A percentile compares a stretch with the other conserved stretches of the same genome.
Conservation (phyloP, 2,113 vertebrate genomes). For the Onychostoma macrolepis region DNA sequence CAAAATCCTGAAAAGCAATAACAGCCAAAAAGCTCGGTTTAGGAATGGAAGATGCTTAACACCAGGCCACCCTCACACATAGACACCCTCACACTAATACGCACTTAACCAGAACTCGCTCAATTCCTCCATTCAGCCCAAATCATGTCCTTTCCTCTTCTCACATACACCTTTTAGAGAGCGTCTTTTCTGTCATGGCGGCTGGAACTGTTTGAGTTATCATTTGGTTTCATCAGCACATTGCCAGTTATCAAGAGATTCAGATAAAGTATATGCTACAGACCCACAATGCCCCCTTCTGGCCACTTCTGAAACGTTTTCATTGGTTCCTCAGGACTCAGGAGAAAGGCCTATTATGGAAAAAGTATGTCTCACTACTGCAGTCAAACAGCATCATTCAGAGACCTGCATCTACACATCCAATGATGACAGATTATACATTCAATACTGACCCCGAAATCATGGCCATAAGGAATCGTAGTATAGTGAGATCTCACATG, state of each 20-base stretch:
- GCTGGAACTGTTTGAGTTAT: conserved; percentile 52
- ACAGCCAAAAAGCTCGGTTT: conserved; percentile 39
- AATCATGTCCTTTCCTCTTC: conserved; percentile 17
- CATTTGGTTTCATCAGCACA: conserved; percentile 59
- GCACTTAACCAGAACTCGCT: conserved; percentile 25
- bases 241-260: conserved; percentile 42
- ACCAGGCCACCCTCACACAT: conserved; percentile 1
- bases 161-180: conserved; percentile 22
- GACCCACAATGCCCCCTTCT: conserved; percentile 52
- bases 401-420: background rate
- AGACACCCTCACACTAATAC: conserved; percentile 9
- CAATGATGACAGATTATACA: conserved; percentile 1
- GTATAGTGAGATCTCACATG: background rate
- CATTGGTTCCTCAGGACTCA: background rate
- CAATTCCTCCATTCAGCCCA: conserved; percentile 34
- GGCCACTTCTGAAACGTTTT: background rate
- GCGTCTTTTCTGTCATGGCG: conserved; percentile 30
- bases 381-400: background rate
- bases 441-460: background rate
- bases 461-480: background rate
- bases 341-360: background rate
- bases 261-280: background rate
- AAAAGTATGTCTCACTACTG: background rate
- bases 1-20: conserved; percentile 43
- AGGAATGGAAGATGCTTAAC: conserved; percentile 28